phyloP scores from a whole-genome alignment of 2,797 vertebrate species.

The Peromyscus aztecus region DNA sequence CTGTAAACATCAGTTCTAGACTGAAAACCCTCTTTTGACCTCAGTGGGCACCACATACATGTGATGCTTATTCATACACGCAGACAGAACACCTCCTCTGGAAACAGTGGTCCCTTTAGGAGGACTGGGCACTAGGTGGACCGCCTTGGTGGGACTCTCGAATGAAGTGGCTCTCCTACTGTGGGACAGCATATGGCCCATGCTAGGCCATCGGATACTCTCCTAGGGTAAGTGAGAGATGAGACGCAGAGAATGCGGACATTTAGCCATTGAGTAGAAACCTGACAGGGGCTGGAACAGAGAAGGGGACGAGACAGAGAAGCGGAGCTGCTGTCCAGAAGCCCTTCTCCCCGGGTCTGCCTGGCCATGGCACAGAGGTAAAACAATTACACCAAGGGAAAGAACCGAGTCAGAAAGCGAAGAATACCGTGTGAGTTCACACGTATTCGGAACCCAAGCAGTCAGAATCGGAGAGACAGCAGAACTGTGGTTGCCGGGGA shows the following conservation, averaged over 20 bases:
- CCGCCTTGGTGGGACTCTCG: background rate
- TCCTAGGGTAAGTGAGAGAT: background rate
- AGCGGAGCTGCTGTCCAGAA: background rate
- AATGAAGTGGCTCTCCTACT: background rate
- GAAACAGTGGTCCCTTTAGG: no score
- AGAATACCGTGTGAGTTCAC: background rate
- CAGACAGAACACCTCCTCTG: background rate
- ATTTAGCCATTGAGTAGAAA: background rate
- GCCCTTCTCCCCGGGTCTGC: background rate
- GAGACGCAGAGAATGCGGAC: background rate
- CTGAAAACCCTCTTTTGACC: background rate
- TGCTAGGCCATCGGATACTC: background rate
- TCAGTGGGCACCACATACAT: background rate
- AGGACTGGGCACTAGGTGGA: background rate
- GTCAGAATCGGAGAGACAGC: background rate
- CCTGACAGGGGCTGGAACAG: background rate
- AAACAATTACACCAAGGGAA: background rate
- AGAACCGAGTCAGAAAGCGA: background rate
- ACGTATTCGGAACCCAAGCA: background rate
- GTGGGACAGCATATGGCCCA: background rate
- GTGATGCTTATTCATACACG: background rate
- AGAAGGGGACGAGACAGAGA: background rate
- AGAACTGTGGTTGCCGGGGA: background rate
- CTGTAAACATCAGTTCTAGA: background rate
- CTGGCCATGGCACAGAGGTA: background rate